A percentile compares a stretch with the other conserved stretches of the same genome.
These are phyloP conservation scores for Siniperca obscura DNA, from an alignment of 2,797 vertebrate genomes.

Conservation along the genomic window DNA sequence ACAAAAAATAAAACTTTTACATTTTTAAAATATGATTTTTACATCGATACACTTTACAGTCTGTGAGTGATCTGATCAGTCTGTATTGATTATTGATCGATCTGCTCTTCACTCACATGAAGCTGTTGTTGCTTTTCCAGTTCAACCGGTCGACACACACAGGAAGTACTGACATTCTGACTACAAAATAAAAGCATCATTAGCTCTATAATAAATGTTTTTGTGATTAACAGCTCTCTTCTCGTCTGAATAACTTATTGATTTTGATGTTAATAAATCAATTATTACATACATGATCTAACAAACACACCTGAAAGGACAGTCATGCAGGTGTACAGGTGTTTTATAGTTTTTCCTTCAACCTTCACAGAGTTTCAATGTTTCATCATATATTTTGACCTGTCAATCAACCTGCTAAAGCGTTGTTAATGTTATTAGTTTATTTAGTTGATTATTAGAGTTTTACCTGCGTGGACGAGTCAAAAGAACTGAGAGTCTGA, in stretches of 20 bases:
- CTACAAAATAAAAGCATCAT: constrained; percentile 41
- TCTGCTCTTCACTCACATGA: background rate
- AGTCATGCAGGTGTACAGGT: background rate
- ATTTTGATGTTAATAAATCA: background rate
- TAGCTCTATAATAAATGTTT: no score
- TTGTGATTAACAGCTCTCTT: no score
- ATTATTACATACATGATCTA: background rate
- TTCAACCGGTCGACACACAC: constrained; percentile 28
- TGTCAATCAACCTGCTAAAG: background rate
- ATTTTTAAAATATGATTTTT: background rate
- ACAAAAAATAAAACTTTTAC: background rate
- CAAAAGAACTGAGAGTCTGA: no score
- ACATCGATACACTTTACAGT: background rate
- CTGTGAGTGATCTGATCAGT: background rate
- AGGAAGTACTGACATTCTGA: background rate
- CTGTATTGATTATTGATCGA: background rate
- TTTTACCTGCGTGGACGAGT: background rate
- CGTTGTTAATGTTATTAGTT: no score
- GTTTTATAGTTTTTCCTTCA: background rate
- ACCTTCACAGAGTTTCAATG: no score
- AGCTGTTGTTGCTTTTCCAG: background rate
- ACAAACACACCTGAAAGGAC: background rate
- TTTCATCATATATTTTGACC: background rate
- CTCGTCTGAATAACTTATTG: background rate
- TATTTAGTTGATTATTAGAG: background rate